Evolutionary conservation across 2,113 vertebrate genomes (phyloP).

Genomic region (Campylorhamphus procurvoides): DNA sequence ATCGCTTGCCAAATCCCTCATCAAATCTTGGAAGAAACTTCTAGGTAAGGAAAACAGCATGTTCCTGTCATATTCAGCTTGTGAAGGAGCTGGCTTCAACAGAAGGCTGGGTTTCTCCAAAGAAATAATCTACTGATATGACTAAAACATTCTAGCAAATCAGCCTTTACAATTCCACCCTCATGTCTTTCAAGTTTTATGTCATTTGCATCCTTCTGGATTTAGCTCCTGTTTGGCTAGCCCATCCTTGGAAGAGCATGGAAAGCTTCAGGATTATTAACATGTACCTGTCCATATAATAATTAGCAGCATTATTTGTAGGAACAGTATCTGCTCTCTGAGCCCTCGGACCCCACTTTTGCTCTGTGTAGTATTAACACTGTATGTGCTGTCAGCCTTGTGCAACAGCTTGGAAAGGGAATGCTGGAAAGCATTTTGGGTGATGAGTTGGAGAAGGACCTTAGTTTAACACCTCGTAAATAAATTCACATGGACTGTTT

Average conservation of each 20-base stretch:
- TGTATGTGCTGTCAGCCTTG: background rate
- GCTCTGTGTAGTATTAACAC: background rate
- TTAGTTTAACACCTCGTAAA: background rate
- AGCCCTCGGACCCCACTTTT: background rate
- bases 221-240: background rate
- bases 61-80: background rate
- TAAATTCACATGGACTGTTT: background rate
- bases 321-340: background rate
- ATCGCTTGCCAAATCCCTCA: constrained; percentile 90
- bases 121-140: background rate
- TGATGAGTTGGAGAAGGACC: background rate
- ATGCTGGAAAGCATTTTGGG: background rate
- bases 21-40: constrained; percentile 98
- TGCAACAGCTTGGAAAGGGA: background rate
- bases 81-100: background rate
- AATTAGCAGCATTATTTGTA: background rate
- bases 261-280: background rate
- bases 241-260: background rate
- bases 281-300: background rate
- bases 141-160: background rate
- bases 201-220: background rate
- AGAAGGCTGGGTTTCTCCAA: background rate
- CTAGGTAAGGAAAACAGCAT: constrained; percentile 74
- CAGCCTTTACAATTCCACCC: background rate
- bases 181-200: background rate